Percentiles rank a stretch among this genome's conserved stretches.
Conservation (phyloP, 2,113 vertebrate species). For the Synchiropus splendidus region DNA sequence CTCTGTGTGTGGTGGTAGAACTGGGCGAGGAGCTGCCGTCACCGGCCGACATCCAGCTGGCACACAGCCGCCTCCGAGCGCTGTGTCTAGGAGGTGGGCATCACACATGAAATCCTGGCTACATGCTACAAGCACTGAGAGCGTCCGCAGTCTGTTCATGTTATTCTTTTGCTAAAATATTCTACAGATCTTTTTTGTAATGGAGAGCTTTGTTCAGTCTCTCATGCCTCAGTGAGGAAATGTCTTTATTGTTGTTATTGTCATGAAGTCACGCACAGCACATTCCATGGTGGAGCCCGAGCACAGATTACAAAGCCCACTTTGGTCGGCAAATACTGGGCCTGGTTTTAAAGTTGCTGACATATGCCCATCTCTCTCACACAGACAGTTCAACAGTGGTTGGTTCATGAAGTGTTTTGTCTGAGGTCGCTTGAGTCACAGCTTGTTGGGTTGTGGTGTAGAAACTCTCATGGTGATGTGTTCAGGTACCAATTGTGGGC, state of each 20-base stretch:
- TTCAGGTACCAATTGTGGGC: too few relatives aligned
- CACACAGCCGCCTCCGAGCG: constrained; percentile 72
- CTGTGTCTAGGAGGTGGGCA: constrained; percentile 79
- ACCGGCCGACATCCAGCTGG: constrained; percentile 74
- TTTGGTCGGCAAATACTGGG: constrained; percentile 2
- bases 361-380: not conserved
- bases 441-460: too few relatives aligned
- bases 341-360: constrained; percentile 26
- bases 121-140: constrained; percentile 1
- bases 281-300: constrained; percentile 35
- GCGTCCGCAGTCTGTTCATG: too few relatives aligned
- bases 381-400: not conserved
- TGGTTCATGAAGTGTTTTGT: not conserved
- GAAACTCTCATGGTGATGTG: too few relatives aligned
- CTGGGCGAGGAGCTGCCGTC: constrained; percentile 74
- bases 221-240: not conserved
- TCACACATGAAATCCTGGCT: not conserved
- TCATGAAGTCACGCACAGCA: constrained; percentile 18
- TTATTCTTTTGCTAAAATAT: too few relatives aligned
- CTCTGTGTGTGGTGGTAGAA: constrained; percentile 79
- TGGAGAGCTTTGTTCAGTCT: not conserved
- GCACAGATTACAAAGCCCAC: constrained; percentile 7
- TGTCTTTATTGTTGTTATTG: constrained; percentile 17
- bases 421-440: not conserved
- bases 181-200: too few relatives aligned